Base-by-base conservation (phyloP, 2,797 vertebrate genomes). In the Merluccius polli region DNA sequence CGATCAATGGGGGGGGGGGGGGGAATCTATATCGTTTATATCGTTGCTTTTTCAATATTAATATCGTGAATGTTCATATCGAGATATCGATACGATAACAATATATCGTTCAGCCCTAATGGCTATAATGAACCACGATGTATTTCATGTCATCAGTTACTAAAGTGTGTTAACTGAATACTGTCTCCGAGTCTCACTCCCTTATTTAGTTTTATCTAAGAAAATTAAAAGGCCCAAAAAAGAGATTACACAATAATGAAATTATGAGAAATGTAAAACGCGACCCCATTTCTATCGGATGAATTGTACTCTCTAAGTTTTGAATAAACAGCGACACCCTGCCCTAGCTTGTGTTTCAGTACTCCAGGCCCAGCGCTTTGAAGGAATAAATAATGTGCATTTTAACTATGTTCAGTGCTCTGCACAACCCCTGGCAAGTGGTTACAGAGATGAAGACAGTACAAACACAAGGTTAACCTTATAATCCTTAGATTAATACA, bases 381-480 rank as follows among this genome's bases (percentile, higher is more conserved):
- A n/a, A 63, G 52, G 52, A 24, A 63, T 63, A 63, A 63, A 63
- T n/a, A 63, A 63, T 63, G 52, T 63, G 8, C 52, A 27, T 63
- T 63, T 10, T 24, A 24, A 63, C 4, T 63, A 63, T 12, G n/a
- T 63, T n/a, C 52, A 24, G n/a, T 11, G 52, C 10, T 52, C 18
- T 27, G 52, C 52, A 24, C n/a, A 63, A 63, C 52, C n/a, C 10
- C 52, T 11, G n/a, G n/a, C n/a, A 27, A n/a, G 52, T 9, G n/a
- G 52, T 2, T 24, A 63, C 52, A 12, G 52, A 63, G 52, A 27
- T 27, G n/a, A n/a, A 63, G 52, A 63, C n/a, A 63, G 52, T 12
- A 63, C n/a, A 63, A 63, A 63, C 52, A 38, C 70, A 41, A 72
- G 70, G 70, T 72, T 41, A 41, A 41, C 70, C 11, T 41, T 41